Evolutionary conservation across 2,797 vertebrate species (phyloP).

Genomic region (Semaprochilodus insignis): DNA sequence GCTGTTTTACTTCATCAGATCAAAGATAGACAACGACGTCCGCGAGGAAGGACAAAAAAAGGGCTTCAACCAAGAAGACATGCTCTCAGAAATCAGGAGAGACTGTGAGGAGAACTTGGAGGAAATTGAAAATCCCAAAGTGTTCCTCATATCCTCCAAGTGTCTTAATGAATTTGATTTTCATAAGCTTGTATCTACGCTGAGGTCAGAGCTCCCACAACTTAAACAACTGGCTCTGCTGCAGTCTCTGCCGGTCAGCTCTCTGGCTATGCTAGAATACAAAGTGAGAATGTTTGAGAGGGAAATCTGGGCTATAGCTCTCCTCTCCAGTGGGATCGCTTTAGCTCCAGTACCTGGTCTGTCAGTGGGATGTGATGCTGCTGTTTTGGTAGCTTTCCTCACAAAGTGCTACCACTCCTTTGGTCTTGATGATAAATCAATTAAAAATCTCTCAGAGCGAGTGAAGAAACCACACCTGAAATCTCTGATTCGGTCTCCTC

Average conservation of each 20-base stretch:
- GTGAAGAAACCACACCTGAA: not conserved
- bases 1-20: not conserved
- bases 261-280: constrained; percentile 15
- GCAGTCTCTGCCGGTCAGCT: not conserved
- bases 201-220: not conserved
- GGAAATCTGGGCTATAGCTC: not conserved
- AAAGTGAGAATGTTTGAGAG: constrained; percentile 28
- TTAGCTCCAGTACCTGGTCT: constrained; percentile 44
- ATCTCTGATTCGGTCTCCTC: not conserved
- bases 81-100: not conserved
- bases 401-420: not conserved
- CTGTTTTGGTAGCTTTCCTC: no score
- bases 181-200: not conserved
- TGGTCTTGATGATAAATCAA: not conserved
- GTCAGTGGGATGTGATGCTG: not conserved
- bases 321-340: not conserved
- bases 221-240: not conserved
- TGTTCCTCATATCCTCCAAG: constrained; percentile 49
- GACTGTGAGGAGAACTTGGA: constrained; percentile 32
- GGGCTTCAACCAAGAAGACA: not conserved
- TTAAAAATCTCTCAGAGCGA: not conserved
- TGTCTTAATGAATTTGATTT: not conserved
- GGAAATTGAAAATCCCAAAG: not conserved
- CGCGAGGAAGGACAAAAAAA: not conserved
- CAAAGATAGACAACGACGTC: constrained; percentile 1